Percentiles rank a stretch among this genome's conserved stretches.
phyloP scores from a whole-genome alignment of 2,797 vertebrate genomes.

The Clarias laeviceps region DNA sequence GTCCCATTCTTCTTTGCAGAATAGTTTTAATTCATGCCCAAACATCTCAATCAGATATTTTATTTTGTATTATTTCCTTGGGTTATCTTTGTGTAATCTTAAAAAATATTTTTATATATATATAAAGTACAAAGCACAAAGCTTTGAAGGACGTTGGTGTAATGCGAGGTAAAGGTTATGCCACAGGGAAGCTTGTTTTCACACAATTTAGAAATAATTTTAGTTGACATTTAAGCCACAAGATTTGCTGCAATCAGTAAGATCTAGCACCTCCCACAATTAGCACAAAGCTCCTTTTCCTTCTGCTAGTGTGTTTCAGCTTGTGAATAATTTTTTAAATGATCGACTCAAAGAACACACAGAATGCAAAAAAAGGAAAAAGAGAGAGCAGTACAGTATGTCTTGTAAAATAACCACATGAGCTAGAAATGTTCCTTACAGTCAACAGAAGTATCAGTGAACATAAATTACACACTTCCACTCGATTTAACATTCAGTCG shows the following conservation, averaged over 20 bases:
- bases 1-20: too few species aligned
- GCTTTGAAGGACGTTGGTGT: background rate
- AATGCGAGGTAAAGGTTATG: background rate
- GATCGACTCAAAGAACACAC: background rate
- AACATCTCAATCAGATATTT: too few species aligned
- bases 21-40: too few species aligned
- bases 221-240: background rate
- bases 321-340: background rate
- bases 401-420: background rate
- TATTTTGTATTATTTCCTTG: too few species aligned
- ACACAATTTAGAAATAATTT: slow-evolving; percentile 12
- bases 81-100: too few species aligned
- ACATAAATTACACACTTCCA: background rate
- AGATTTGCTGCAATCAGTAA: slow-evolving; percentile 28
- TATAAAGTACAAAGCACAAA: background rate
- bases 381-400: background rate
- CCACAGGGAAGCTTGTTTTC: slow-evolving; percentile 5
- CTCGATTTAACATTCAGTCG: background rate
- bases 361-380: background rate
- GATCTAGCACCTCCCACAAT: background rate
- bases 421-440: slow-evolving; percentile 35
- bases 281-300: background rate
- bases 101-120: too few species aligned
- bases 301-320: background rate
- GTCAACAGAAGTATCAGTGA: slow-evolving; percentile 21